Conservation (phyloP, 2,113 vertebrate species). For the Pachyramphus minor region DNA sequence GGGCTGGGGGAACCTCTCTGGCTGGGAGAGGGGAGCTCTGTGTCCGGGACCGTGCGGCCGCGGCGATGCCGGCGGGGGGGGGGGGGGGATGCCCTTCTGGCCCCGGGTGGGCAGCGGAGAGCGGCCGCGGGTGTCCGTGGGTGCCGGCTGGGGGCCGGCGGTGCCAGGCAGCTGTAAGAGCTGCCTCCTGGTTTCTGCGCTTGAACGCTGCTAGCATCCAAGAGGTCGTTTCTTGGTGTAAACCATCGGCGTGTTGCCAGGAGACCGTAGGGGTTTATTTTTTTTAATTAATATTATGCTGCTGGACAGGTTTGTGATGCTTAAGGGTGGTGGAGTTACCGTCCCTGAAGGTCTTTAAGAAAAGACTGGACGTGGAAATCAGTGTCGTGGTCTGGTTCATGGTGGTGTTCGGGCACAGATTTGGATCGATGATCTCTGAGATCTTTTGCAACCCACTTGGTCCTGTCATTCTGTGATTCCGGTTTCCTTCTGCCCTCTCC, state of each 20-base stretch:
- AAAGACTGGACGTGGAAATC: not conserved
- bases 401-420: not conserved
- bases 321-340: not conserved
- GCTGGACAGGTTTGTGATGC: not conserved
- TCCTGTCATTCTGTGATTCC: not conserved
- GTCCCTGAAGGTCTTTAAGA: not conserved
- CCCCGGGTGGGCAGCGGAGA: too few species aligned
- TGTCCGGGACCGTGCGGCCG: not conserved
- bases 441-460: not conserved
- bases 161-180: accelerated
- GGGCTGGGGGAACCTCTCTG: too few species aligned
- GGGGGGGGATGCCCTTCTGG: not conserved
- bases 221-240: accelerated
- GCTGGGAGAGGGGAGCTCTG: not conserved
- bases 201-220: accelerated
- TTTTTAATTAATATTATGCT: too few species aligned
- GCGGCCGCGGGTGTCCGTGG: not conserved
- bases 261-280: not conserved
- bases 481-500: not conserved
- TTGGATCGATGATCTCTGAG: not conserved
- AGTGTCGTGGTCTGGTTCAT: not conserved
- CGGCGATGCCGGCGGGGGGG: not conserved
- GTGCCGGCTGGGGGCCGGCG: not conserved
- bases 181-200: accelerated
- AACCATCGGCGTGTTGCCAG: accelerated